A percentile compares a stretch with the other conserved stretches of the same genome.
phyloP scores from a whole-genome alignment of 2,888 invertebrate genomes.

The Rutpela maculata region DNA sequence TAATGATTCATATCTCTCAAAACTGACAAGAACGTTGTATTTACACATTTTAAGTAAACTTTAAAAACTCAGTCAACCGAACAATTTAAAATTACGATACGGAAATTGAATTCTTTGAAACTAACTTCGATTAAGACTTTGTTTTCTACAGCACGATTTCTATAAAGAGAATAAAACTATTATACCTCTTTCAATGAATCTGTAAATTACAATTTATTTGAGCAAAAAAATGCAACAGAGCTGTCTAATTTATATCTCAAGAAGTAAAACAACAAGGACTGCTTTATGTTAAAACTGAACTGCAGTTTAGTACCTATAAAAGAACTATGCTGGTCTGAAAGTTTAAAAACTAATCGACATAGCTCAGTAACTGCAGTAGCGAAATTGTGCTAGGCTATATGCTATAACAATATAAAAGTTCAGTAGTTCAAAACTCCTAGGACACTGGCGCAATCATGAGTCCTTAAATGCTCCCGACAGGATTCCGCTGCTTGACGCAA shows the following conservation, averaged over 20 bases:
- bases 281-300: background rate
- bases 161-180: background rate
- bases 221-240: slow-evolving; percentile 1
- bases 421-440: slow-evolving; percentile 60
- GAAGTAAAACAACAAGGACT: background rate
- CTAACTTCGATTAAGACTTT: background rate
- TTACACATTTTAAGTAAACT: too few species aligned
- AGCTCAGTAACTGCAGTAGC: slow-evolving; percentile 44
- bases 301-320: slow-evolving; percentile 40
- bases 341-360: slow-evolving; percentile 47
- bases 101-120: background rate
- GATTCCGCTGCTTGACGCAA: slow-evolving; percentile 43
- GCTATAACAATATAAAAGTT: slow-evolving; percentile 62
- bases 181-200: background rate
- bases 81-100: background rate
- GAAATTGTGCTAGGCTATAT: slow-evolving; percentile 48
- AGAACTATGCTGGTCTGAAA: slow-evolving; percentile 30
- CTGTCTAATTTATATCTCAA: slow-evolving; percentile 1
- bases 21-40: too few species aligned
- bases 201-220: too few species aligned
- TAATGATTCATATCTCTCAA: too few species aligned
- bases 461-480: slow-evolving; percentile 55
- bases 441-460: slow-evolving; percentile 58
- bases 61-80: too few species aligned
- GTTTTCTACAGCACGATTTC: background rate